Conservation (phyloP, 2,888 invertebrate species). For the Celastrina argiolus region DNA sequence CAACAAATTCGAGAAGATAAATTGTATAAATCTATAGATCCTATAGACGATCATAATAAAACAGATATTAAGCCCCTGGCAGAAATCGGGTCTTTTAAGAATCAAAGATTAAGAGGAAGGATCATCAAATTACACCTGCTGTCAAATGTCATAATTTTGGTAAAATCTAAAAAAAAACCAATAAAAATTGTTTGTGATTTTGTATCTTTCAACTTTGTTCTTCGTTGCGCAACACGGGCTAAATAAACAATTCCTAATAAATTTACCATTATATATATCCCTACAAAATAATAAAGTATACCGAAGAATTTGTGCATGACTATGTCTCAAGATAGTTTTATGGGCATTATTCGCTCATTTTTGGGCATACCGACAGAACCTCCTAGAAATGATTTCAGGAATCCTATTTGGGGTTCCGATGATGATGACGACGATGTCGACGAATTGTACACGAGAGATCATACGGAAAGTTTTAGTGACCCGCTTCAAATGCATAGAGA, state of each 20-base stretch:
- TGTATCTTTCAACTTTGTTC: too few species aligned
- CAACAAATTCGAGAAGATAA: too few species aligned
- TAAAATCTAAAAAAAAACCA: background rate
- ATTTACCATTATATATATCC: background rate
- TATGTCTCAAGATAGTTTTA: conserved; percentile 45
- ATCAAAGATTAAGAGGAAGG: too few species aligned
- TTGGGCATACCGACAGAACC: conserved; percentile 54
- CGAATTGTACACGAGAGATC: conserved; percentile 58
- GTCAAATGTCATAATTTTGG: background rate
- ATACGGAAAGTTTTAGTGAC: conserved; percentile 42
- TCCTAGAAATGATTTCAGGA: conserved; percentile 66
- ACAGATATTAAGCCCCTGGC: too few species aligned
- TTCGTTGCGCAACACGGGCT: conserved; percentile 60
- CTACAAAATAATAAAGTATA: background rate
- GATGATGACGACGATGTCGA: conserved; percentile 65
- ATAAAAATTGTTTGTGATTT: conserved; percentile 46
- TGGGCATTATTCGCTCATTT: conserved; percentile 57
- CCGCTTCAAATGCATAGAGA: conserved; percentile 51
- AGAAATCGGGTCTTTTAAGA: too few species aligned
- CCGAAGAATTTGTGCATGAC: background rate
- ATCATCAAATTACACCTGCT: too few species aligned
- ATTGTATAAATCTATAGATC: too few species aligned
- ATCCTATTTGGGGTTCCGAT: conserved; percentile 69
- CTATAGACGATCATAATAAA: too few species aligned
- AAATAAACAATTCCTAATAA: conserved; percentile 25